Conservation (phyloP, 2,113 vertebrate species). For the Chrysochloris asiatica region DNA sequence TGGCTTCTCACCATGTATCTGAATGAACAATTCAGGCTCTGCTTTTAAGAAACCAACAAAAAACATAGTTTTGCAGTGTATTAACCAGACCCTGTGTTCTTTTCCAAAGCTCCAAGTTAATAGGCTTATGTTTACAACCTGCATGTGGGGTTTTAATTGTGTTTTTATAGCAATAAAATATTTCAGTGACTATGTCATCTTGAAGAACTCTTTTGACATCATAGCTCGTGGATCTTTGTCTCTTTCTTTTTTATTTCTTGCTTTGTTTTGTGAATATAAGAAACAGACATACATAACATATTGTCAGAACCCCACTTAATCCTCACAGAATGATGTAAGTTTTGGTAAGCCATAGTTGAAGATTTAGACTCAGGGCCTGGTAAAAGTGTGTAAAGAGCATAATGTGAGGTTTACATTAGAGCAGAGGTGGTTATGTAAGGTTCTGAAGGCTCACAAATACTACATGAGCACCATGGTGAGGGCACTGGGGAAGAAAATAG, state of each 20-base stretch:
- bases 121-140: constrained; percentile 18
- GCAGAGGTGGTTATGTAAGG: background rate
- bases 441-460: background rate
- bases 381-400: background rate
- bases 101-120: background rate
- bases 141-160: background rate
- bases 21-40: background rate
- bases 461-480: background rate
- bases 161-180: background rate
- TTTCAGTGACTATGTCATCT: background rate
- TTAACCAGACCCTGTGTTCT: background rate
- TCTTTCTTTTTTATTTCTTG: background rate
- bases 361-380: background rate
- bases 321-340: background rate
- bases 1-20: background rate
- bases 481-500: background rate
- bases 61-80: background rate
- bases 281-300: background rate
- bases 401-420: background rate
- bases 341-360: background rate
- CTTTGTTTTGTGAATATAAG: constrained; percentile 29
- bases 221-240: background rate
- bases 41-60: background rate
- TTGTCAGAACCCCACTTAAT: background rate
- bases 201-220: background rate